These are phyloP conservation scores for Brachionus sp. DNA, from an alignment of 1,140 invertebrate genomes.

Conservation along the genomic window DNA sequence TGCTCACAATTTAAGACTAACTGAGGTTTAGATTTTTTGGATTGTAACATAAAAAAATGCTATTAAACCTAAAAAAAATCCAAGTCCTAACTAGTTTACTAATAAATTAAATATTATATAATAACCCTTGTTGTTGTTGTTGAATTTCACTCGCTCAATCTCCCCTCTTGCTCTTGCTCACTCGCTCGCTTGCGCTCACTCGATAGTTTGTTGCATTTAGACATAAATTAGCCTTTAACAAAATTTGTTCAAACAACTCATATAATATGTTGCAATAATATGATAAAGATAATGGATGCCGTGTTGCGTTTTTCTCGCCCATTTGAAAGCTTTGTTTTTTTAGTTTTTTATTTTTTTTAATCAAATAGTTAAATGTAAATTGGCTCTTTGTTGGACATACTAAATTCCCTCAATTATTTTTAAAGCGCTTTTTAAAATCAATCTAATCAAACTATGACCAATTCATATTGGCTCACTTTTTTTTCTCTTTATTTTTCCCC, in stretches of 20 bases:
- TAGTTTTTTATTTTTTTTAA: too few relatives aligned
- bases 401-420: constrained; percentile 19
- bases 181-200: not conserved
- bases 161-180: not conserved
- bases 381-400: not conserved
- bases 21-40: not conserved
- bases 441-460: not conserved
- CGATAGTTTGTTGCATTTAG: constrained; percentile 17
- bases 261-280: constrained; percentile 42
- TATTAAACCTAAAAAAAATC: constrained; percentile 38
- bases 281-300: constrained; percentile 29
- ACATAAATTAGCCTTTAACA: constrained; percentile 44
- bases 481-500: not conserved
- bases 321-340: not conserved
- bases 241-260: constrained; percentile 2
- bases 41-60: constrained; percentile 39
- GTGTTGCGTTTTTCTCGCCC: not conserved
- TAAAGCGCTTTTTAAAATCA: constrained; percentile 25
- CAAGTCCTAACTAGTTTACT: constrained; percentile 32
- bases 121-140: constrained; percentile 24
- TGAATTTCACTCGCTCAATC: constrained; percentile 37
- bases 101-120: constrained; percentile 41
- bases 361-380: not conserved
- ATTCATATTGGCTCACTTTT: not conserved
- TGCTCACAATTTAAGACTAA: not conserved